phyloP scores from a whole-genome alignment of 2,113 vertebrate genomes.

The Cairina moschata region DNA sequence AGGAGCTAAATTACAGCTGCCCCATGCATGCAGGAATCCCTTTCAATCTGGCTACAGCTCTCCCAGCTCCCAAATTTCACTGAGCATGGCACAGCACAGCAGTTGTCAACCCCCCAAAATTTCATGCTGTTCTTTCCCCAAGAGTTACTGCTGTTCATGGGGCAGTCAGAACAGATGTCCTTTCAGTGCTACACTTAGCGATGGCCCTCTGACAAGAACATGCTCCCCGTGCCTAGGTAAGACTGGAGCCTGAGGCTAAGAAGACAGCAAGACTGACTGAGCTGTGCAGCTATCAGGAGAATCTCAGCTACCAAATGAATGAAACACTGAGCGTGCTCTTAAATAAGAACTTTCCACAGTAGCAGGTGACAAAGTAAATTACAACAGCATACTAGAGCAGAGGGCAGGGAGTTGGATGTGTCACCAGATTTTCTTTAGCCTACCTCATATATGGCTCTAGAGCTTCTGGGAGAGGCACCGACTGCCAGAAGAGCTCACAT shows the following conservation, averaged over 20 bases:
- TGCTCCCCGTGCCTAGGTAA: background rate
- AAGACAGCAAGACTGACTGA: background rate
- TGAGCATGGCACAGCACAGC: background rate
- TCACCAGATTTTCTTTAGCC: background rate
- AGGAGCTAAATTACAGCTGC: background rate
- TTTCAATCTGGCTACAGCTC: background rate
- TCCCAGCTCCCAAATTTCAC: background rate
- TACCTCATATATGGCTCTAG: background rate
- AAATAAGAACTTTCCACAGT: background rate
- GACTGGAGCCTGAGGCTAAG: background rate
- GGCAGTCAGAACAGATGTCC: background rate
- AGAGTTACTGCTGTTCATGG: background rate
- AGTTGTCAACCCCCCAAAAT: background rate
- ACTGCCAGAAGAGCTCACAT: background rate
- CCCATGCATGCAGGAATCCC: rapidly evolving
- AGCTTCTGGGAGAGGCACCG: background rate
- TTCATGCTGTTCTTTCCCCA: background rate
- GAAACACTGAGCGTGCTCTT: background rate
- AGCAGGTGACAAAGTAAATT: background rate
- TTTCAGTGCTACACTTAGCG: rapidly evolving
- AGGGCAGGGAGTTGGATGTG: background rate
- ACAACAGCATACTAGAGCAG: background rate
- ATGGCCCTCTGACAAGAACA: background rate
- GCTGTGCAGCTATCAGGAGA: background rate
- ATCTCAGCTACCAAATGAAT: background rate